Evolutionary conservation across 2,113 vertebrate species (phyloP).

Genomic region (Eclectus roratus): DNA sequence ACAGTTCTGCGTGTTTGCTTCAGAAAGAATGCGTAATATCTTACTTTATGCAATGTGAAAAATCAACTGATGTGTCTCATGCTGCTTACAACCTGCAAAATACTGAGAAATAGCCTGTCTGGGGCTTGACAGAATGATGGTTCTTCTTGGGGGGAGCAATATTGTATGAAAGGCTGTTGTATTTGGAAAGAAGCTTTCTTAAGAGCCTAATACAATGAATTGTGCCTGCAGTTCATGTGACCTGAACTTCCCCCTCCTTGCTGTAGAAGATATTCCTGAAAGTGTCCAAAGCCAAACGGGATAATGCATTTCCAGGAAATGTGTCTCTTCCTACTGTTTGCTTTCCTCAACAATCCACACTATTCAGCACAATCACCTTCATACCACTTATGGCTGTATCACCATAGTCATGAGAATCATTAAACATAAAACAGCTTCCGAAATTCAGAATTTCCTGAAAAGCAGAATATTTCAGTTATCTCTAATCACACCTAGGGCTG

Average conservation of each 20-base stretch:
- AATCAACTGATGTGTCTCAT: neutral
- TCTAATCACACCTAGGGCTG: neutral
- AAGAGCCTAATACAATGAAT: neutral
- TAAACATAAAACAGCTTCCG: neutral
- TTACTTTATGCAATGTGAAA: neutral
- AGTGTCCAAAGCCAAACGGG: neutral
- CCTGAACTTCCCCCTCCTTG: neutral
- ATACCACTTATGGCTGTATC: neutral
- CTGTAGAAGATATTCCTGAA: neutral
- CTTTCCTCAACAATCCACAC: neutral
- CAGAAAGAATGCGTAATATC: neutral
- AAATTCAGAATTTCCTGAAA: neutral
- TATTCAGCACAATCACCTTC: neutral
- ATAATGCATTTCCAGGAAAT: neutral
- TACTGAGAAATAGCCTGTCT: neutral
- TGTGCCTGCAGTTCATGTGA: neutral
- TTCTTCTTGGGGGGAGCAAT: neutral
- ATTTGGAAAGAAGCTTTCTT: neutral
- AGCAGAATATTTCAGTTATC: neutral
- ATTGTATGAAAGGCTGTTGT: neutral
- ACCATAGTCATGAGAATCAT: rapidly evolving
- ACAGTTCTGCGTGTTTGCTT: neutral
- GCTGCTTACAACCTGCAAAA: neutral
- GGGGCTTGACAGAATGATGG: neutral
- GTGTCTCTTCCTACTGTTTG: neutral